Evolutionary conservation across 2,113 vertebrate species (phyloP).

Genomic region (Myanophis thanlyinensis): DNA sequence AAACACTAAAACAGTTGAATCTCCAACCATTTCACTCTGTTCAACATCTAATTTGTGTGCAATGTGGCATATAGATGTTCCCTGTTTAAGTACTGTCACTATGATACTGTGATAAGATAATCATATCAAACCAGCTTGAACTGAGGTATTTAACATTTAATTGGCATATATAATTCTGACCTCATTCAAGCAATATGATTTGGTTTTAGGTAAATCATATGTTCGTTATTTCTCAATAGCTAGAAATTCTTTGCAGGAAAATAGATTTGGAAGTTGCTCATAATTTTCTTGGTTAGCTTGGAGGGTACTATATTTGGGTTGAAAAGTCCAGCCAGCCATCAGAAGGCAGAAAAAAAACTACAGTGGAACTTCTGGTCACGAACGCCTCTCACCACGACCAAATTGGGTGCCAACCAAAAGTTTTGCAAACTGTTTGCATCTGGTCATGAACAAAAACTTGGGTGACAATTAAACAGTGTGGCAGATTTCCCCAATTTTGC

Average conservation of each 20-base stretch:
- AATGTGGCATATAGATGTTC: background rate
- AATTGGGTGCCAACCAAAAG: no score
- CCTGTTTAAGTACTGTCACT: background rate
- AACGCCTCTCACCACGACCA: no score
- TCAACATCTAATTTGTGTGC: background rate
- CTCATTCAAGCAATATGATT: background rate
- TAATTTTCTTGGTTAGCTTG: background rate
- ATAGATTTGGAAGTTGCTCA: background rate
- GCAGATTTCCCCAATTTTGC: no score
- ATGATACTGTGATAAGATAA: background rate
- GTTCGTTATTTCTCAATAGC: background rate
- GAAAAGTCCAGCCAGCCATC: background rate
- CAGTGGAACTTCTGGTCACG: no score
- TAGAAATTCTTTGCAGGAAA: background rate
- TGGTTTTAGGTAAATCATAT: background rate
- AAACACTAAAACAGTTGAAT: background rate
- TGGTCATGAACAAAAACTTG: no score
- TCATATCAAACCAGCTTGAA: background rate
- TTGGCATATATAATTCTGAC: background rate
- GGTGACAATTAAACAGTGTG: no score
- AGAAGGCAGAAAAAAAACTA: background rate
- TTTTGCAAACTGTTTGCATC: no score
- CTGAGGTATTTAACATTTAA: background rate
- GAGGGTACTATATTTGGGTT: background rate
- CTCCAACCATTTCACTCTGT: background rate